phyloP scores from a whole-genome alignment of 1,140 invertebrate genomes.

The Vanessa tameamea region DNA sequence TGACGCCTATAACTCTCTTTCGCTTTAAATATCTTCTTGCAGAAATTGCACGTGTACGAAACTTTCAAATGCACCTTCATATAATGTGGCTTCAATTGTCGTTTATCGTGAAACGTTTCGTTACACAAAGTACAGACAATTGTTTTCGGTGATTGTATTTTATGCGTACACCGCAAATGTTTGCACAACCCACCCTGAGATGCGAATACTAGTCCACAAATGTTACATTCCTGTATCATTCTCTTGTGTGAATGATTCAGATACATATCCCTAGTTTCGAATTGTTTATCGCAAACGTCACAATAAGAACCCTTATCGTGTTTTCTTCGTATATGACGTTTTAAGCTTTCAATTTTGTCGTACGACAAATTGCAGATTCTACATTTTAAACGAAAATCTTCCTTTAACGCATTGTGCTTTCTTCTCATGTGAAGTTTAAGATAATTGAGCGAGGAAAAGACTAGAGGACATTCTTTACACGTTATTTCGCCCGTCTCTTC shows the following conservation, averaged over 20 bases:
- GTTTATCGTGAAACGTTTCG: slow-evolving; percentile 66
- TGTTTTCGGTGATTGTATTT: slow-evolving; percentile 64
- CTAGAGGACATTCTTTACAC: slow-evolving; percentile 65
- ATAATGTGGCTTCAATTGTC: slow-evolving; percentile 68
- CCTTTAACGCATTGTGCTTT: slow-evolving; percentile 69
- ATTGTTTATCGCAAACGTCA: slow-evolving; percentile 68
- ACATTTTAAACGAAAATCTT: slow-evolving; percentile 69
- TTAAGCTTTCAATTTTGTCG: slow-evolving; percentile 71
- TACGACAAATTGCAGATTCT: slow-evolving; percentile 71
- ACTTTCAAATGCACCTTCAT: slow-evolving; percentile 72
- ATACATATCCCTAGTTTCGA: slow-evolving; percentile 62
- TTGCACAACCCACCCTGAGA: slow-evolving; percentile 65
- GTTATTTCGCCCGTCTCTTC: slow-evolving; percentile 63
- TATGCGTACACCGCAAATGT: slow-evolving; percentile 68
- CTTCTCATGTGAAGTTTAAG: slow-evolving; percentile 72
- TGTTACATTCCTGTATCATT: slow-evolving; percentile 59
- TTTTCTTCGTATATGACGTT: slow-evolving; percentile 69
- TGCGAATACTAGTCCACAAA: slow-evolving; percentile 72
- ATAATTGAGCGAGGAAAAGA: slow-evolving; percentile 67
- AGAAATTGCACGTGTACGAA: slow-evolving; percentile 65
- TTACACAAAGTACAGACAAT: slow-evolving; percentile 67
- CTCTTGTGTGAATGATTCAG: slow-evolving; percentile 66
- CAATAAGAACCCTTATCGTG: slow-evolving; percentile 65
- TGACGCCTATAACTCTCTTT: slow-evolving; percentile 72
- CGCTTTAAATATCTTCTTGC: slow-evolving; percentile 67